Evolutionary conservation across 1,140 invertebrate genomes (phyloP), one percentile per base, ranked within the genome.

Genomic region (Bombus huntii): DNA sequence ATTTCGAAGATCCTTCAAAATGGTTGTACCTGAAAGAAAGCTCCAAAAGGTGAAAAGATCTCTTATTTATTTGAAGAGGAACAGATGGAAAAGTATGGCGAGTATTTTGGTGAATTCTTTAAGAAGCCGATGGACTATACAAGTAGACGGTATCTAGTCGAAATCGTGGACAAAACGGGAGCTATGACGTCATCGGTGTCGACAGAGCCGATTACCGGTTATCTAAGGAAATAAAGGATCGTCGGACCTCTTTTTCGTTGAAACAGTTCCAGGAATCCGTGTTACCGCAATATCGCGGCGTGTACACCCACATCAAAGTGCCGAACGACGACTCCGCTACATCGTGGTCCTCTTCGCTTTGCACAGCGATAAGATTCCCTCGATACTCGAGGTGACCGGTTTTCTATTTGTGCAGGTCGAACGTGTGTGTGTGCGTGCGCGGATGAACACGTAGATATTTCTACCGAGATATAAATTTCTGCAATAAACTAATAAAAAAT

Each of bases 341-440:
- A 80, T 86, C 88, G 75, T 72, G 88, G 84, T 72, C 88, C 74
- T 80, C 81, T 62, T 78, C 66, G 71, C 90, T 91, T 91, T 91
- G 88, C 90, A 91, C 90, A 91, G 47, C 77, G 90, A 91, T 91
- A 91, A 91, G 90, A 91, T 91, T 91, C 74, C 90, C 66, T 75
- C 86, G 88, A 91, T 91, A 88, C 70, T 59, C 80, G 71, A 57
- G 66, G 81, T 74, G 81, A 88, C 76, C 87, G 87, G 57, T 73
- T 70, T 37, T 44, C 44, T 57, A 59, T 81, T 65, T 77, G 68
- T 75, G 59, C 44, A 71, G 42, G 75, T 66, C 68, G 70, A 76
- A n/a, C 34, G 25, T 47, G 25, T 62, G 42, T 6, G 44, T 34
- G 34, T 34, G 34, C 0, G 34, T 2, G 22, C 8, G 12, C 9